Evolutionary conservation across 2,113 vertebrate species (phyloP), one percentile per base, ranked within the genome.

Genomic region (Petrocephalus microphthalmus): DNA sequence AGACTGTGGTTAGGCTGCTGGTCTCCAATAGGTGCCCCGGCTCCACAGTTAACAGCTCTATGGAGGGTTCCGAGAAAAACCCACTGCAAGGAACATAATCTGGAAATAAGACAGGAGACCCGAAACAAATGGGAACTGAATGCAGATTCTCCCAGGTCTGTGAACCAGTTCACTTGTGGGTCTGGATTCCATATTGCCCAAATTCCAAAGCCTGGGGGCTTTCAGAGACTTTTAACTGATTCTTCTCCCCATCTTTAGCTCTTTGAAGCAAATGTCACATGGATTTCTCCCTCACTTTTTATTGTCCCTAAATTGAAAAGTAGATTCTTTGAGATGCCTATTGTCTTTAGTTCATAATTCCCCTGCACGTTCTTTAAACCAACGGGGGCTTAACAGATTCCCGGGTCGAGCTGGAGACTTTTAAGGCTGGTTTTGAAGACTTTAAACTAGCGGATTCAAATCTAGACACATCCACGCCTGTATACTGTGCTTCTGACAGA

Each of bases 211-310:
- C 45, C 37, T 25, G 15, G 60, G 33, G 85, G 25, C 49, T 45
- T 54, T 51, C 54, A 11, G 71, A 82, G 87, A 29, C 45, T 54
- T 82, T 88, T 37, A 52, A 52, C 71, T 56, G 29, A 88, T 88
- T 53, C 53, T 42, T 67, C 49, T 25, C 25, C 37, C 87, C 52
- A 33, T 81, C 87, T 78, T 56, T 51, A 52, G 71, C 25, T n/a
- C 71, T 88, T 81, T 53, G 71, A 88, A 88, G 67, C 87, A 52
- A 88, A 88, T 88, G 87, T 88, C 87, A 88, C 45, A 82, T n/a
- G 71, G 84, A 52, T 88, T 88, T 88, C 64, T 78, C 42, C 64
- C 86, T 82, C 29, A 15, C 64, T 82, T 52, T 52, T 52, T 82
- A 88, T 88, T 88, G 87, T 88, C 56, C 71, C 71, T 42, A 42